Base-by-base conservation (phyloP, 1,140 invertebrate genomes). In the Drosophila pseudoananassae region DNA sequence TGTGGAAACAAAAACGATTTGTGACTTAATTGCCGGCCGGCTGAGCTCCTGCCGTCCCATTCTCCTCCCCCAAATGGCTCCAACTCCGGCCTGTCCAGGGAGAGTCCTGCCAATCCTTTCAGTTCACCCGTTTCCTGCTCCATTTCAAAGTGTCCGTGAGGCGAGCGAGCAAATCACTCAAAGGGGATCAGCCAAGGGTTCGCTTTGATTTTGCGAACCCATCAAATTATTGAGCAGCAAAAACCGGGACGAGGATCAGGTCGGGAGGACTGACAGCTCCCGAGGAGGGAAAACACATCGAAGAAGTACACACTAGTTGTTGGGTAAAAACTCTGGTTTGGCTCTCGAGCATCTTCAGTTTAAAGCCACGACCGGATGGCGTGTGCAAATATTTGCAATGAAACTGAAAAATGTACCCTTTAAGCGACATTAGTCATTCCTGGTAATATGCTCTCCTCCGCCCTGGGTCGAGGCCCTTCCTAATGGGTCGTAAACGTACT, bases 81-180 rank as follows among this genome's bases (percentile, higher is more conserved):
- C 15, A 6, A 23, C 14, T 29, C 5, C 33, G 31, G 8, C 10
- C 8, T 9, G 31, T 10, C 31, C 8, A 8, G 31, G 3, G 8
- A 10, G 31, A 31, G 31, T 10, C 31, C 31, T 10, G 31, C 10
- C 43, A 12, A 5, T 25, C 33, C 17, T 17, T 33, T 23, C n/a
- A 9, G 31, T 6, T 9, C 6, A 14, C 8, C 17, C 43, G 33
- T 53, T 57, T 61, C 43, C 69, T 23, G 52, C 72, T 66, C 60
- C 54, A 56, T 66, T 64, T 75, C 53, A 63, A 63, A 75, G 17
- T 14, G 78, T 80, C 78, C 57, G 58, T 76, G 52, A 40, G 54
- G 54, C 54, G 15, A 71, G 74, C 59, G 15, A 71, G 71, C 77
- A 80, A 80, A 80, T 80, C 78, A 80, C 65, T 80, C 78, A 80